Evolutionary conservation across 2,113 vertebrate genomes (phyloP).

Genomic region (Cottus gobio): DNA sequence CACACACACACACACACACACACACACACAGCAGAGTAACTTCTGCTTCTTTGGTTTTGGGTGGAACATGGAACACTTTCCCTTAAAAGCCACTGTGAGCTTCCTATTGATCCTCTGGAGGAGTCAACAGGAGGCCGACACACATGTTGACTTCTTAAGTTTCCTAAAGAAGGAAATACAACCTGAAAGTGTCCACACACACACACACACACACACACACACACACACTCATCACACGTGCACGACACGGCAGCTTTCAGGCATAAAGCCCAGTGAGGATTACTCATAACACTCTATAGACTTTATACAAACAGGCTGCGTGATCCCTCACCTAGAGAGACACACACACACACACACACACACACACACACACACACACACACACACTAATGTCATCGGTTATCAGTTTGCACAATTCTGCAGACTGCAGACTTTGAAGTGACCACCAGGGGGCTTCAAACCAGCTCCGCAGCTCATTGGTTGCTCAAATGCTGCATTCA

Average conservation of each 20-base stretch:
- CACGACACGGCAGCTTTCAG: not conserved
- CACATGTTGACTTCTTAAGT: too few relatives aligned
- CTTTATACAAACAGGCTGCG: not conserved
- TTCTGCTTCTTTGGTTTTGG: too few relatives aligned
- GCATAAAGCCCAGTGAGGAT: not conserved
- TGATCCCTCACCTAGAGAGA: not conserved
- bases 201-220: too few relatives aligned
- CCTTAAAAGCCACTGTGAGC: too few relatives aligned
- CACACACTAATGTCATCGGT: not conserved
- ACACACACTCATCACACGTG: not conserved
- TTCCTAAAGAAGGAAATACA: too few relatives aligned
- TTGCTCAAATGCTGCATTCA: constrained; percentile 71
- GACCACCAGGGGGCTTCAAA: constrained; percentile 52
- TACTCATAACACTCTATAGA: not conserved
- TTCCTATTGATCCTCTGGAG: too few relatives aligned
- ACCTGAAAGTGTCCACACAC: too few relatives aligned
- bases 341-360: not conserved
- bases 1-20: too few relatives aligned
- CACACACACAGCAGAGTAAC: too few relatives aligned
- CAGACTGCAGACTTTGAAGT: constrained; percentile 41
- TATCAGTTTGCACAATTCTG: constrained; percentile 28
- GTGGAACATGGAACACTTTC: too few relatives aligned
- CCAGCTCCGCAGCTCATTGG: constrained; percentile 59
- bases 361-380: not conserved
- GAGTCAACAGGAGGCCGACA: too few relatives aligned